phyloP scores from a whole-genome alignment of 2,113 vertebrate species.

The Myotis davidii region DNA sequence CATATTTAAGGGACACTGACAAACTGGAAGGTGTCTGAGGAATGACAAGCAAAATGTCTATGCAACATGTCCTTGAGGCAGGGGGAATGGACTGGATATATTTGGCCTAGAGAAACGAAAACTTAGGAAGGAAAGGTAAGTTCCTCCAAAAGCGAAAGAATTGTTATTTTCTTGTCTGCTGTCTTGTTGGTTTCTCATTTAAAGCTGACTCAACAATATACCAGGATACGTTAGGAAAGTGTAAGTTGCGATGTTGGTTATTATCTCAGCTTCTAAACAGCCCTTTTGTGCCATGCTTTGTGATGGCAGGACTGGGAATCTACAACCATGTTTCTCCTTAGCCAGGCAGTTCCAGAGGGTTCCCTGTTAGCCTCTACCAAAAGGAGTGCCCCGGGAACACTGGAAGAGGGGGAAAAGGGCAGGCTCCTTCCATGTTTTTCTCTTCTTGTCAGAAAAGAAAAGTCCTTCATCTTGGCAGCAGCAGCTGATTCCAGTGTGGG shows the following conservation, averaged over 20 bases:
- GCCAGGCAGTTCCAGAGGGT: accelerated
- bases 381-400: not conserved
- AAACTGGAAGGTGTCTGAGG: not conserved
- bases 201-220: not conserved
- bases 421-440: not conserved
- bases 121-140: not conserved
- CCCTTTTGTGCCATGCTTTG: not conserved
- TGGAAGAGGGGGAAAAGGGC: not conserved
- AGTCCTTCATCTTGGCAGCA: not conserved
- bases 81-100: not conserved
- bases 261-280: not conserved
- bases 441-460: not conserved
- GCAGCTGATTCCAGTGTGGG: not conserved
- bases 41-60: not conserved
- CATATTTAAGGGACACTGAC: conserved; percentile 22
- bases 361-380: not conserved
- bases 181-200: not conserved
- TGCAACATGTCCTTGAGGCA: not conserved
- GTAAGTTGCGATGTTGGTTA: not conserved
- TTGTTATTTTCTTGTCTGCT: not conserved
- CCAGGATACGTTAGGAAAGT: not conserved
- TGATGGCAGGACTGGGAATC: not conserved
- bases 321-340: not conserved
- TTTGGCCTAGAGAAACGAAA: not conserved
- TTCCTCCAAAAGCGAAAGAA: not conserved